Evolutionary conservation across 2,797 vertebrate species (phyloP).

Genomic region (Luscinia luscinia): DNA sequence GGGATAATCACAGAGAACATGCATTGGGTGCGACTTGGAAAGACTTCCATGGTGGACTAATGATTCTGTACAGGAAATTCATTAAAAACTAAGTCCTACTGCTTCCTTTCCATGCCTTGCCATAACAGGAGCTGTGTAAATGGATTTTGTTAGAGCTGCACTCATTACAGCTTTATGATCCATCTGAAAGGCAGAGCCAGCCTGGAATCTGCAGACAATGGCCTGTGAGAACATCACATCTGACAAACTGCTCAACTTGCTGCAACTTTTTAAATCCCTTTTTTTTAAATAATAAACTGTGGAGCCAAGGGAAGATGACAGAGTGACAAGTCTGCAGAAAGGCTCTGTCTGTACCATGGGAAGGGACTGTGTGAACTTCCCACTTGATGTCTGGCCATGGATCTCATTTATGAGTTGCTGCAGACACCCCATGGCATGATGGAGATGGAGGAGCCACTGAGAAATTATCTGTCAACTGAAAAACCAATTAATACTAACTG

Average conservation of each 20-base stretch:
- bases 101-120: background rate
- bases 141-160: background rate
- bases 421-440: background rate
- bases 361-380: background rate
- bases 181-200: conserved; percentile 13
- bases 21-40: background rate
- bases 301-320: conserved; percentile 6
- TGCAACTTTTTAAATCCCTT: background rate
- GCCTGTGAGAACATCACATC: background rate
- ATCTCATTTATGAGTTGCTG: conserved; percentile 7
- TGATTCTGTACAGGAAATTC: background rate
- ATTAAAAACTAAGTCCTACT: background rate
- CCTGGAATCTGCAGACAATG: conserved; percentile 39
- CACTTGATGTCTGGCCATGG: background rate
- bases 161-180: background rate
- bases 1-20: background rate
- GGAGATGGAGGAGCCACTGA: background rate
- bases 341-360: background rate
- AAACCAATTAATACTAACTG: conserved; percentile 41
- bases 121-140: background rate
- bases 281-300: background rate
- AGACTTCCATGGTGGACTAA: background rate
- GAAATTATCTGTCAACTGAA: conserved; percentile 42
- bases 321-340: conserved; percentile 23
- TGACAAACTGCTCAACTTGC: conserved; percentile 27